A percentile compares a stretch with the other conserved stretches of the same genome.
Evolutionary conservation across 2,888 invertebrate species (phyloP).

Genomic region (Empis livida): DNA sequence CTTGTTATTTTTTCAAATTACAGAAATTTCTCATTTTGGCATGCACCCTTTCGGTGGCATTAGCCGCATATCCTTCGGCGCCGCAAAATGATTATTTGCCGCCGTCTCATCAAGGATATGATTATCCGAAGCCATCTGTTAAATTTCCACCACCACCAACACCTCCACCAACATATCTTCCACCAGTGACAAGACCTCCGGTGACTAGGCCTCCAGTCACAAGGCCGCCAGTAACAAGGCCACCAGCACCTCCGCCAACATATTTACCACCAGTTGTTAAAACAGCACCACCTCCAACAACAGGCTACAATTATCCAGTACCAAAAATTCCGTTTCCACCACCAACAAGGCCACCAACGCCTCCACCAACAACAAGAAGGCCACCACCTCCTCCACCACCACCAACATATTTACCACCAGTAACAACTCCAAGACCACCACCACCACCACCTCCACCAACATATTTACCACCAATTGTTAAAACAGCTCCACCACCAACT

Average conservation of each 20-base stretch:
- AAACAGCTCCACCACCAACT: conserved; percentile 6
- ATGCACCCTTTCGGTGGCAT: background rate
- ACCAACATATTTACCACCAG: conserved; percentile 12
- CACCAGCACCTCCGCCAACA: background rate
- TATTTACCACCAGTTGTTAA: conserved; percentile 13
- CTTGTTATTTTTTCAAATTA: background rate
- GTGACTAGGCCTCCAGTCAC: background rate
- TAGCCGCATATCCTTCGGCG: background rate
- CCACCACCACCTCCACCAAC: conserved; percentile 14
- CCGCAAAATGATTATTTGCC: background rate
- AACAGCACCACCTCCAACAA: conserved; percentile 12
- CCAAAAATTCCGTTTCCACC: conserved; percentile 4
- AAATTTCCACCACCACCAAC: conserved; percentile 1
- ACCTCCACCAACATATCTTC: conserved; percentile 6
- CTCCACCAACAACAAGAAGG: conserved; percentile 2
- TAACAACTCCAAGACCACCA: conserved; percentile 2
- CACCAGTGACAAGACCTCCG: conserved; percentile 10
- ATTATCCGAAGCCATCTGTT: background rate
- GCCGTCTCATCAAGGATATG: background rate
- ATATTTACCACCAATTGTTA: background rate
- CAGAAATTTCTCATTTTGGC: background rate
- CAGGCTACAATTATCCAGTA: conserved; percentile 6
- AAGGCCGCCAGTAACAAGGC: background rate
- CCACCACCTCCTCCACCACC: conserved; percentile 8
- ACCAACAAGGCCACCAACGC: conserved; percentile 4